Evolutionary conservation across 2,888 invertebrate species (phyloP), one percentile per base, ranked within the genome.

Genomic region (Eledona agricola): DNA sequence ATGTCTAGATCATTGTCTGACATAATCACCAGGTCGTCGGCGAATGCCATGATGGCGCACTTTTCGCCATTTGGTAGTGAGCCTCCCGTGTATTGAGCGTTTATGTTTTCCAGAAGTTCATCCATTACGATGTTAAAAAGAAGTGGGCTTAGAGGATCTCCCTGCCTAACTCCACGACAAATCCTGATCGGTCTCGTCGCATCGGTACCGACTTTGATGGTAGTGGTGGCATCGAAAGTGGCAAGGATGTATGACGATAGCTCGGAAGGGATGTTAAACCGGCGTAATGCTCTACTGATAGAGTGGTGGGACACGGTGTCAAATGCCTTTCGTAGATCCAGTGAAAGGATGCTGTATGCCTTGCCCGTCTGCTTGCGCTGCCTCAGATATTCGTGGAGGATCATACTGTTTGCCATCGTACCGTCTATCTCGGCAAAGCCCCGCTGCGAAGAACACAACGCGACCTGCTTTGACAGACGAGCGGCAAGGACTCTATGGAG

Each of bases 151-250:
- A 75, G 51, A 1, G 73, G 73, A 50, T 73, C 72, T 0, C 74
- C 75, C 57, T 75, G 76, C 4, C 70, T 64, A 1, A 75, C 75
- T 1, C 75, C 74, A 15, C 71, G 63, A 0, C 15, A 15, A 15
- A 67, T 57, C 4, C 9, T 20, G 3, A 68, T 55, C 1, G 43
- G 29, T 16, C 51, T 15, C 2, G 42, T 51, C 4, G 6, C n/a
- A 1, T 2, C 49, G 3, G 10, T 1, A n/a, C 52, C 56, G 3
- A 47, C 52, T n/a, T 37, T 50, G 32, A 59, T 51, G 23, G 23
- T 23, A 1, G 60, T 62, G 3, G 40, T 15, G 3, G 52, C 7
- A 7, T 31, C 12, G 0, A 34, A 13, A 2, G 32, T 32, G 17
- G 17, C 9, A 6, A 3, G 4, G 16, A 32, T 32, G 7, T 25